Percentiles rank a stretch among this genome's conserved stretches.
phyloP scores from a whole-genome alignment of 2,888 invertebrate species.

The Conomelus anceps region DNA sequence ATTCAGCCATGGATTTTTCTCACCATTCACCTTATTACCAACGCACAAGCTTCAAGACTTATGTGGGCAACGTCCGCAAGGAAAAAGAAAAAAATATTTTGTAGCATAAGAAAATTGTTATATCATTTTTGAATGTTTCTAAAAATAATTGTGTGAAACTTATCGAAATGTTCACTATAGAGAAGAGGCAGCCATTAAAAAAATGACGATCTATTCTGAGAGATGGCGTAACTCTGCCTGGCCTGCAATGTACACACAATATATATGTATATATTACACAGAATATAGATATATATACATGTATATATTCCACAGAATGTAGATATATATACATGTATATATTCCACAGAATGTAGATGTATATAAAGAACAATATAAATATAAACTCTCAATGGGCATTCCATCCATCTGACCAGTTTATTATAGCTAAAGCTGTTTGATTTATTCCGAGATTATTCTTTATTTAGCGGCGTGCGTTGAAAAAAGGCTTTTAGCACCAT shows the following conservation, averaged over 20 bases:
- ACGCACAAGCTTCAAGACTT: too few species aligned
- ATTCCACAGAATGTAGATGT: neutral
- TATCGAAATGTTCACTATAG: neutral
- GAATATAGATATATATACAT: neutral
- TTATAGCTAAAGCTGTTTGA: neutral
- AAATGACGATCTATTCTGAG: neutral
- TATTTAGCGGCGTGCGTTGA: neutral
- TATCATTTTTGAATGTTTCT: neutral
- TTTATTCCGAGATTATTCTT: neutral
- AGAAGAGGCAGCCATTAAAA: neutral
- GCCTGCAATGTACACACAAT: too few species aligned
- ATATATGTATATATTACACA: neutral
- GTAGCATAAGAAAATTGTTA: neutral
- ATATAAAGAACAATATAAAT: neutral
- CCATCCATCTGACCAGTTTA: neutral
- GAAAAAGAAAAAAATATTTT: too few species aligned
- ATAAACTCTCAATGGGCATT: neutral
- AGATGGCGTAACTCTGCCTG: neutral
- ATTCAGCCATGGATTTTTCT: too few species aligned
- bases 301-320: neutral
- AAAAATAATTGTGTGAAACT: neutral
- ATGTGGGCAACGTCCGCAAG: too few species aligned
- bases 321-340: neutral
- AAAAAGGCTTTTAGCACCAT: neutral
- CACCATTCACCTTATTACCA: too few species aligned